These are phyloP conservation scores for Ardeotis arabs DNA, from an alignment of 2,113 vertebrate species.

Conservation along the genomic window DNA sequence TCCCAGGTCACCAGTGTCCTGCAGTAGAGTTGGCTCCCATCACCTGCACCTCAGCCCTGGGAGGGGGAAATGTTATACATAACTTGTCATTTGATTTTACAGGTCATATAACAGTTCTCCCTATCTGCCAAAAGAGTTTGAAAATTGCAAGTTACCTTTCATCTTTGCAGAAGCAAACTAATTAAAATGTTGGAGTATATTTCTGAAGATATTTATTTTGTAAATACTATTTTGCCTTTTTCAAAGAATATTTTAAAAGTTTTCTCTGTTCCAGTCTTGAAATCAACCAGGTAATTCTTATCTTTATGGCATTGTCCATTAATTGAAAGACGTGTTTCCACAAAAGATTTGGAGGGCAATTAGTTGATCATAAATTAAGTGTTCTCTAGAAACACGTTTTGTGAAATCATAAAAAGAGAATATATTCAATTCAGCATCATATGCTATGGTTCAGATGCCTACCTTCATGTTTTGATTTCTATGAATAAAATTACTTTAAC, in stretches of 20 bases:
- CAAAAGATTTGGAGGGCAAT: not conserved
- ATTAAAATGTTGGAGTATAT: not conserved
- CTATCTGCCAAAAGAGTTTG: not conserved
- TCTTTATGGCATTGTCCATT: not conserved
- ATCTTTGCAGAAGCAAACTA: not conserved
- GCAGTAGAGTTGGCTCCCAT: fast-evolving
- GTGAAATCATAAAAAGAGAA: not conserved
- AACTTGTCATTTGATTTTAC: not conserved
- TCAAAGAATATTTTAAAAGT: not conserved
- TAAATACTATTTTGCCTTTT: not conserved
- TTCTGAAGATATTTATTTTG: not conserved
- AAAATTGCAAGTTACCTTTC: not conserved
- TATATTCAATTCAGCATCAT: not conserved
- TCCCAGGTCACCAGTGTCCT: fast-evolving
- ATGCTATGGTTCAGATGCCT: not conserved
- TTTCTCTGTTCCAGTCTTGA: not conserved
- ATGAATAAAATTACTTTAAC: not conserved
- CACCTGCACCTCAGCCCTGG: fast-evolving
- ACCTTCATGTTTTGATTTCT: not conserved
- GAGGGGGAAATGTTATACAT: not conserved
- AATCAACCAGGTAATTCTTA: not conserved
- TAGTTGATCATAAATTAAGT: not conserved
- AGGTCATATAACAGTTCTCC: fast-evolving
- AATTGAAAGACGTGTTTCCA: not conserved
- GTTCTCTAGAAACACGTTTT: not conserved